Evolutionary conservation across 1,140 invertebrate species (phyloP), one percentile per base, ranked within the genome.

Genomic region (Solenopsis fugax): DNA sequence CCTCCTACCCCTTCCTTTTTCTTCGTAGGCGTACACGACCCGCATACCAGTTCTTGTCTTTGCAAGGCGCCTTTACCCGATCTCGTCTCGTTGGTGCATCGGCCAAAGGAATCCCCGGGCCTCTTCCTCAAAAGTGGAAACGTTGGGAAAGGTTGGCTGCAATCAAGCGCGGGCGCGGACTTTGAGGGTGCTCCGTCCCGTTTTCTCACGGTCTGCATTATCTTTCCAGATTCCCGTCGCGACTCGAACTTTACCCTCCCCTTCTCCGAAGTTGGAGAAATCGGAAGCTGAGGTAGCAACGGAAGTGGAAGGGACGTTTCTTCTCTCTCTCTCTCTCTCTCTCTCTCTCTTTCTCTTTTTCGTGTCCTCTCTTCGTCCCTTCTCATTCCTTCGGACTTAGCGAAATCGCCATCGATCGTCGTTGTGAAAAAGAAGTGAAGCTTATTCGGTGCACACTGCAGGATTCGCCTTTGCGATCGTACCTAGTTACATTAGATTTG

Each of bases 191-290:
- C 87, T 82, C 72, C 76, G 76, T 78, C 71, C 77, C 84, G 88
- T 89, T 90, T 90, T 90, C 88, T 90, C 88, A 90, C 87, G 87
- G 88, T 90, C 71, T 45, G 88, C 89, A 90, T 89, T 90, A 90
- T 90, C 86, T 89, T 87, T 72, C 72, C 69, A 80, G 85, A 81
- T 60, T 77, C 73, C 60, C 56, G 77, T 87, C 65, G 67, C 88
- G 71, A 71, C 62, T 89, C 81, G n/a, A 87, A 75, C 78, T 85
- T 52, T 29, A 64, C 29, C 75, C 41, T 18, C 10, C 0, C 10
- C 10, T 21, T 10, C 24, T 12, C 52, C 9, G 21, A 12, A 56
- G 52, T 87, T 67, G 50, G 24, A 10, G 81, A 80, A 88, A 80
- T 88, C 75, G 37, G 24, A 34, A 52, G 73, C 48, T 88, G 88